Conservation (phyloP, 2,113 vertebrate species). For the Mustela lutreola region DNA sequence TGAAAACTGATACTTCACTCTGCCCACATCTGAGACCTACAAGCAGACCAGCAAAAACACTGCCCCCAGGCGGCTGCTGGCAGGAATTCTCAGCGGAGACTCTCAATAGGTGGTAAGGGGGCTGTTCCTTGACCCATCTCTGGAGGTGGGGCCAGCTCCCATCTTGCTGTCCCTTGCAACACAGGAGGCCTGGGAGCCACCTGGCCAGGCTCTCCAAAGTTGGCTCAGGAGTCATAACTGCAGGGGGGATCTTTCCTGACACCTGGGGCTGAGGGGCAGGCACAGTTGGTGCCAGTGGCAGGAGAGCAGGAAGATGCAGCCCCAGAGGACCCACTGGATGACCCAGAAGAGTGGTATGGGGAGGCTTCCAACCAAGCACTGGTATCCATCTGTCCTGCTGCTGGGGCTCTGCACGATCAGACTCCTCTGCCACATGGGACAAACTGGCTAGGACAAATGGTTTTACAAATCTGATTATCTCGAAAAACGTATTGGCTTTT, state of each 20-base stretch:
- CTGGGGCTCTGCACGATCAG: neutral
- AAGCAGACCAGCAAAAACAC: neutral
- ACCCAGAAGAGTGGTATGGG: neutral
- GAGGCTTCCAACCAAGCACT: neutral
- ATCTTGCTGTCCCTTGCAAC: neutral
- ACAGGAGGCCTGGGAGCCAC: neutral
- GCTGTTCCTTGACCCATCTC: neutral
- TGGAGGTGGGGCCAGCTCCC: neutral
- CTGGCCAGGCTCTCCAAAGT: neutral
- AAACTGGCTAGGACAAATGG: neutral
- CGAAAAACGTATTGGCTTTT: neutral
- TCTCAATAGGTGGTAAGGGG: neutral
- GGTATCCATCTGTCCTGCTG: fast-evolving
- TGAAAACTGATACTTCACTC: neutral
- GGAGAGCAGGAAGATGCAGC: neutral
- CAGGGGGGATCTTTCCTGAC: neutral
- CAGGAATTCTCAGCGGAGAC: neutral
- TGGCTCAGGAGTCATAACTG: neutral
- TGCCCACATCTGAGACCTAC: neutral
- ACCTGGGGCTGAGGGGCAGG: neutral
- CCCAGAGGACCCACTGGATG: no score
- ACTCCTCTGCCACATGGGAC: neutral
- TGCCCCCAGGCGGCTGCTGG: neutral
- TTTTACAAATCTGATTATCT: neutral
- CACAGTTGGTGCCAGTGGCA: neutral